Evolutionary conservation across 2,888 invertebrate genomes (phyloP).

Genomic region (Dorcus hopei): DNA sequence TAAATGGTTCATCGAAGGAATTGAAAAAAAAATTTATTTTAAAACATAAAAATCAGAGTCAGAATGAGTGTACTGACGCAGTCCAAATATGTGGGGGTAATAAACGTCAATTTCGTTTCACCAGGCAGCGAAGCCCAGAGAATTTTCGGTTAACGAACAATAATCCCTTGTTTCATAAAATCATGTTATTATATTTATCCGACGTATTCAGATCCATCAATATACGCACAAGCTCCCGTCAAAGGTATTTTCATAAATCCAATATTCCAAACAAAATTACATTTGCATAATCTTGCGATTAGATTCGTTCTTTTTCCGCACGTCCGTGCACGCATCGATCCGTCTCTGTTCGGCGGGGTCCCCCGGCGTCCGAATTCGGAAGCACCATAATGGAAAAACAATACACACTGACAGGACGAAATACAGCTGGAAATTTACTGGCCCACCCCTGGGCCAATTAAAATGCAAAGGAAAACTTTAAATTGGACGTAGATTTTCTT

Average conservation of each 20-base stretch:
- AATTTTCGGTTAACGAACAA: no score
- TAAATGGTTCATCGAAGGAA: no score
- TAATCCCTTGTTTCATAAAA: no score
- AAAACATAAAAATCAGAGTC: no score
- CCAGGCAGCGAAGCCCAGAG: no score
- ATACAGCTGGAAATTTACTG: neutral
- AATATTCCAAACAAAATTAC: conserved; percentile 50
- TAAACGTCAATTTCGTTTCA: no score
- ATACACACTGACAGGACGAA: conserved; percentile 28
- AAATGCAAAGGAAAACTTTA: conserved; percentile 15
- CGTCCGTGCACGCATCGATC: conserved; percentile 20
- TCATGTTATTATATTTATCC: no score
- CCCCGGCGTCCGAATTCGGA: conserved; percentile 20
- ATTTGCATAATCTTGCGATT: conserved; percentile 50
- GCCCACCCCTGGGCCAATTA: neutral
- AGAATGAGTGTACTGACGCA: no score
- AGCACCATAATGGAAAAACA: conserved; percentile 31
- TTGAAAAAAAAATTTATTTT: no score
- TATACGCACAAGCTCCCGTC: conserved; percentile 35
- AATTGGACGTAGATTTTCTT: no score
- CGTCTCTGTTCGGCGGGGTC: conserved; percentile 19
- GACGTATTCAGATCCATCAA: conserved; percentile 35
- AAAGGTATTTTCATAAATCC: conserved; percentile 48
- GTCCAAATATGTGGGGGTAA: no score
- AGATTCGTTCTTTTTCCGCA: conserved; percentile 31